Conservation (phyloP, 2,113 vertebrate genomes). For the Elaphurus davidianus region DNA sequence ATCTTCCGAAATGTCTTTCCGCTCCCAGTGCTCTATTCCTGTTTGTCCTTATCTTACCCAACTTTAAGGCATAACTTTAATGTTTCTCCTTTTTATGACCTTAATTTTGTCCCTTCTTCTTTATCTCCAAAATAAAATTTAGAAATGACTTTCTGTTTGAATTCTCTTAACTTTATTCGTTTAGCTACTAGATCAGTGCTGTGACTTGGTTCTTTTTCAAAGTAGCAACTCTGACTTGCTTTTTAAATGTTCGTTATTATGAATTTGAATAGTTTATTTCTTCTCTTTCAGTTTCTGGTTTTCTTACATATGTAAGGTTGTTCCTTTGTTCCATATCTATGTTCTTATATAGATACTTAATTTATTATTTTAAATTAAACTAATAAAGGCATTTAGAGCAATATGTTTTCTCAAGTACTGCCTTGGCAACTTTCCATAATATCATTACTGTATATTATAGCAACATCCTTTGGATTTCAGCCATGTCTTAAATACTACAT, state of each 20-base stretch:
- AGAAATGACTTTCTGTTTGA: neutral
- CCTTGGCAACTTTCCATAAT: constrained; percentile 27
- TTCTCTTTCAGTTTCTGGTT: neutral
- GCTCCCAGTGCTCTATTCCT: neutral
- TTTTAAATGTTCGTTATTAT: constrained; percentile 40
- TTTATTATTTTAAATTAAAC: constrained; percentile 33
- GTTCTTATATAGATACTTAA: neutral
- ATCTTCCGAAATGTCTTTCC: neutral
- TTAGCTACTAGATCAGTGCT: neutral
- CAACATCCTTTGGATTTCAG: constrained; percentile 29
- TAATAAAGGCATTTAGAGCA: constrained; percentile 31
- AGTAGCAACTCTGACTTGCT: neutral
- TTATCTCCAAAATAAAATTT: neutral
- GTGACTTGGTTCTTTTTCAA: constrained; percentile 43
- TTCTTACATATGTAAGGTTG: neutral
- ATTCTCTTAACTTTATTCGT: neutral
- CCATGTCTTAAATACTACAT: neutral
- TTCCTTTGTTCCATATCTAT: neutral
- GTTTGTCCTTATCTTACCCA: neutral
- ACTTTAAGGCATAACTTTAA: neutral
- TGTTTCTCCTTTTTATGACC: neutral
- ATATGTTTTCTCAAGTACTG: constrained; percentile 32
- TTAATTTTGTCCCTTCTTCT: neutral
- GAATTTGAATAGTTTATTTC: constrained; percentile 22
- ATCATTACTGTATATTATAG: neutral